phyloP scores from a whole-genome alignment of 2,797 vertebrate genomes.

The Mustela erminea region DNA sequence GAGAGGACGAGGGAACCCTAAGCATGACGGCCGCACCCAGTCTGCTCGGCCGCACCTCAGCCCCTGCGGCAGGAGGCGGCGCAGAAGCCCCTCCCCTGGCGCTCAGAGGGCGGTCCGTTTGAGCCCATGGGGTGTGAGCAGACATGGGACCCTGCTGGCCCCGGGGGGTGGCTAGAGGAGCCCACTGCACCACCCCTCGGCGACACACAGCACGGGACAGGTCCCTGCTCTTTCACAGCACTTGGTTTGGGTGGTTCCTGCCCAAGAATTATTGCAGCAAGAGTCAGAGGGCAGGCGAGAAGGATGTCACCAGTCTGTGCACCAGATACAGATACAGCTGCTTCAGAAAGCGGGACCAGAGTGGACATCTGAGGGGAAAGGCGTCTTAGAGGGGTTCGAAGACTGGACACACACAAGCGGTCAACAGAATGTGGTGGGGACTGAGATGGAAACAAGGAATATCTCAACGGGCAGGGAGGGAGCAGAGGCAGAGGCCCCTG shows the following conservation, averaged over 20 bases:
- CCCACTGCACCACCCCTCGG: not conserved
- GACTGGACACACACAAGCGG: not conserved
- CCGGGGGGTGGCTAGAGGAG: not conserved
- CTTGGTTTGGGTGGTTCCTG: not conserved
- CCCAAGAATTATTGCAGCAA: not conserved
- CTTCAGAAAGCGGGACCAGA: not conserved
- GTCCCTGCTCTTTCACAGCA: not conserved
- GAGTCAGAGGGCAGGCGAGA: not conserved
- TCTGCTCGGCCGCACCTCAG: not conserved
- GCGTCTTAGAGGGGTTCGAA: not conserved
- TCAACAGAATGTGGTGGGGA: too few relatives aligned
- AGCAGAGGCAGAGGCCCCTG: too few relatives aligned
- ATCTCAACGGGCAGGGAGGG: not conserved
- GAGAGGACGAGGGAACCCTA: not conserved
- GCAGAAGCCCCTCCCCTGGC: rapidly evolving
- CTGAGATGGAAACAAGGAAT: not conserved
- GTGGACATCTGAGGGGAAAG: not conserved
- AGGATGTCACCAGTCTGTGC: not conserved
- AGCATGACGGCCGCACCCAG: rapidly evolving
- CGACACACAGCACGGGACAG: not conserved
- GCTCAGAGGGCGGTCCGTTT: not conserved
- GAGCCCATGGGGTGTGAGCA: rapidly evolving
- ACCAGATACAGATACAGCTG: not conserved
- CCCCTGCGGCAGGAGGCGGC: not conserved
- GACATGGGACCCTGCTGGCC: rapidly evolving